Conservation (phyloP, 2,888 invertebrate species). For the Catocala sponsa region DNA sequence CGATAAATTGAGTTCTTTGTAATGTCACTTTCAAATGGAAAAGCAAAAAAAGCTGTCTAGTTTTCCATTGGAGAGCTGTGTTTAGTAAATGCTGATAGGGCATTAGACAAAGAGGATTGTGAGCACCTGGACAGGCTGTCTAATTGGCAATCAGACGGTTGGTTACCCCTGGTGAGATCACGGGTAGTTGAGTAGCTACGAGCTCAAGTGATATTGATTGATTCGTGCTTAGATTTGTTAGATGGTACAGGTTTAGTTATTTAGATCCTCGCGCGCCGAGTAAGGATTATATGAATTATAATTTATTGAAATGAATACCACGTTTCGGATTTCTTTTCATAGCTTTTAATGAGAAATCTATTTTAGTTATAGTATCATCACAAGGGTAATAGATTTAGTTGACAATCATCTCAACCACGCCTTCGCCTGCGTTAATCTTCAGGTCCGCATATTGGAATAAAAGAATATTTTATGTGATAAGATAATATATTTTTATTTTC, state of each 20-base stretch:
- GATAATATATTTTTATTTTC: too few relatives aligned
- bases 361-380: too few relatives aligned
- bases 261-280: too few relatives aligned
- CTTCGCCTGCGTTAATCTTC: too few relatives aligned
- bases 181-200: constrained; percentile 24
- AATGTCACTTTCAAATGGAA: constrained; percentile 46
- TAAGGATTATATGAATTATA: too few relatives aligned
- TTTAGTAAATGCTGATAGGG: constrained; percentile 62
- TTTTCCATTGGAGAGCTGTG: constrained; percentile 53
- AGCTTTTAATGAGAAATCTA: too few relatives aligned
- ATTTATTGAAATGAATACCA: too few relatives aligned
- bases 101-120: constrained; percentile 57
- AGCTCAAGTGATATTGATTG: constrained; percentile 25
- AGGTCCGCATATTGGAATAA: too few relatives aligned
- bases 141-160: constrained; percentile 74
- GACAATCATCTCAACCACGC: too few relatives aligned
- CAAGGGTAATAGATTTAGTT: too few relatives aligned
- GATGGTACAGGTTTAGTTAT: neutral
- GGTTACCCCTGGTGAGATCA: constrained; percentile 50
- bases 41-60: constrained; percentile 40
- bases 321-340: too few relatives aligned
- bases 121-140: constrained; percentile 61
- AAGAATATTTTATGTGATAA: too few relatives aligned
- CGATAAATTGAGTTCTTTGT: constrained; percentile 62
- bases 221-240: constrained; percentile 23